phyloP scores from a whole-genome alignment of 37 sponge, comb jelly and placozoan species.

The Cliona cf. orientalis region DNA sequence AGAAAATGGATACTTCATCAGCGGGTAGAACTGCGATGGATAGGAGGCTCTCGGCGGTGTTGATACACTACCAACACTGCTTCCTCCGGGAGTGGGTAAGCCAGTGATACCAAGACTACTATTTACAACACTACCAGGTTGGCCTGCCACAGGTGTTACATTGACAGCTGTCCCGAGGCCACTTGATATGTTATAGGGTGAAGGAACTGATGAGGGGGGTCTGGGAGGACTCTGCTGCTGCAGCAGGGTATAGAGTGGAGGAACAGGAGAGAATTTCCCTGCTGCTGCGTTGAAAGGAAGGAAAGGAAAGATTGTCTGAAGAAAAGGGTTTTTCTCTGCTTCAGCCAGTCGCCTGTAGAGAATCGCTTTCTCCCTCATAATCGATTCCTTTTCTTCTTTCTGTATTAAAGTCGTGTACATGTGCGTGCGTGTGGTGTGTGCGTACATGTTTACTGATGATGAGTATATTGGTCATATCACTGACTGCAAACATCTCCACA shows the following conservation, averaged over 20 bases:
- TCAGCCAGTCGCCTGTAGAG: slow-evolving; percentile 56
- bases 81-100: slow-evolving; percentile 27
- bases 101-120: slow-evolving; percentile 5
- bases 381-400: slow-evolving; percentile 35
- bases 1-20: slow-evolving; percentile 56
- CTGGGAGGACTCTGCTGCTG: slow-evolving; percentile 28
- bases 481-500: background rate
- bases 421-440: background rate
- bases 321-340: slow-evolving; percentile 36
- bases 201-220: background rate
- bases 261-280: background rate
- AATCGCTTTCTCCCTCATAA: slow-evolving; percentile 47
- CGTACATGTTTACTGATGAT: background rate
- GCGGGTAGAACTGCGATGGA: slow-evolving; percentile 40
- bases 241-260: slow-evolving; percentile 32
- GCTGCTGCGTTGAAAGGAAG: slow-evolving; percentile 19
- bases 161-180: background rate
- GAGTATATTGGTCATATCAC: background rate
- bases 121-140: background rate
- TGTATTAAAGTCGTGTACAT: slow-evolving; percentile 8
- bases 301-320: slow-evolving; percentile 33
- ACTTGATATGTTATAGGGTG: background rate
- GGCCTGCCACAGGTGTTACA: background rate
- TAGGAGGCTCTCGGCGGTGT: slow-evolving; percentile 33
- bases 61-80: slow-evolving; percentile 18